Evolutionary conservation across 1,140 invertebrate species (phyloP).

Genomic region (Rhyacophila brunnea): DNA sequence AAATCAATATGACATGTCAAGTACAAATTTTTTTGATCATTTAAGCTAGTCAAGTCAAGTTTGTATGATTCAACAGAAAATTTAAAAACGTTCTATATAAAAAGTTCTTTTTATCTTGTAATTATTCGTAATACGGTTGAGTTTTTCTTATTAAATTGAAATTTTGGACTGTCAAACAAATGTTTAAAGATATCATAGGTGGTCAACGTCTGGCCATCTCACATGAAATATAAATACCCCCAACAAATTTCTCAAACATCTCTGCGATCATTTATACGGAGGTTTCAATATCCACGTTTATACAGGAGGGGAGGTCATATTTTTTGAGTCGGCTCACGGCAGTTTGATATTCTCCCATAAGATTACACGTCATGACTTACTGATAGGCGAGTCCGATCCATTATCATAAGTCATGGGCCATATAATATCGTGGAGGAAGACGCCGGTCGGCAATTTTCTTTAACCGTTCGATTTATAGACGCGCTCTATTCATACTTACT

Average conservation of each 20-base stretch:
- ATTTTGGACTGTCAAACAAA: no score
- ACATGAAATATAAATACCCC: conserved; percentile 32
- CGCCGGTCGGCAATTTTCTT: conserved; percentile 32
- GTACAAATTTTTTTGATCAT: no score
- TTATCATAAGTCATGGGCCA: conserved; percentile 30
- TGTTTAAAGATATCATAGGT: neutral
- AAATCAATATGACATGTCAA: no score
- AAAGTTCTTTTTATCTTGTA: no score
- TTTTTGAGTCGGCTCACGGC: conserved; percentile 23
- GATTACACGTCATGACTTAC: conserved; percentile 35
- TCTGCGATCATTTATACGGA: conserved; percentile 28
- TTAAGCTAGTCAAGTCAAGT: no score
- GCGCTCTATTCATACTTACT: conserved; percentile 18
- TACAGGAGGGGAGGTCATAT: conserved; percentile 29
- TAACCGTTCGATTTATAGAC: conserved; percentile 31
- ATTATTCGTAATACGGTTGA: no score
- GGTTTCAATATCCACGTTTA: conserved; percentile 27
- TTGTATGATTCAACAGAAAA: no score
- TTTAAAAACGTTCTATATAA: no score
- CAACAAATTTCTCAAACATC: conserved; percentile 20
- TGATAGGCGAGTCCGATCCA: conserved; percentile 33
- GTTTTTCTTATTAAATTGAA: no score
- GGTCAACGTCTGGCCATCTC: conserved; percentile 13
- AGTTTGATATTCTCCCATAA: conserved; percentile 19
- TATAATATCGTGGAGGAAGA: conserved; percentile 30